A percentile compares a stretch with the other conserved stretches of the same genome.
Evolutionary conservation across 2,888 invertebrate species (phyloP).

Genomic region (Thera obeliscata): DNA sequence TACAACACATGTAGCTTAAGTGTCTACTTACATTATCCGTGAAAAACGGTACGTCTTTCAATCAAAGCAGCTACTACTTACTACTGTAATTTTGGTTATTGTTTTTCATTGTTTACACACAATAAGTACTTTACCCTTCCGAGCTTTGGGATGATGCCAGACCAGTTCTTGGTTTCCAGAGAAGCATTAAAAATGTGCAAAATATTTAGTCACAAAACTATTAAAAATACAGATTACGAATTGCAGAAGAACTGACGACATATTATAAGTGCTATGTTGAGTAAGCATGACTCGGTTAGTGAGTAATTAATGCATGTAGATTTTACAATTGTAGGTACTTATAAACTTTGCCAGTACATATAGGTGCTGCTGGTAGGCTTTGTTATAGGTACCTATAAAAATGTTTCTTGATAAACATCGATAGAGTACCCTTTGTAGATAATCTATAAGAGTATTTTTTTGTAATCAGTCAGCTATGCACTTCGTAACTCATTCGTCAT

Average conservation of each 20-base stretch:
- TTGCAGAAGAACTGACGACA: constrained; percentile 20
- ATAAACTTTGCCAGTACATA: too few species aligned
- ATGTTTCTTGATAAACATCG: too few species aligned
- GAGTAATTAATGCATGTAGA: too few species aligned
- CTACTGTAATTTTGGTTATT: not conserved
- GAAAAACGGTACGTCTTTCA: not conserved
- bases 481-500: too few species aligned
- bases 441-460: too few species aligned
- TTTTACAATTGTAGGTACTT: too few species aligned
- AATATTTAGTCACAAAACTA: constrained; percentile 29
- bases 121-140: constrained; percentile 61
- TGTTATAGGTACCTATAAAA: too few species aligned
- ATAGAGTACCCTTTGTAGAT: too few species aligned
- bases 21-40: not conserved
- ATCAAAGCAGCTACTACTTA: not conserved
- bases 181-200: constrained; percentile 57
- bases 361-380: too few species aligned
- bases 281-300: not conserved
- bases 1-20: not conserved
- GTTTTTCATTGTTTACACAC: not conserved
- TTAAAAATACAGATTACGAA: constrained; percentile 29
- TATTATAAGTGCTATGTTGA: constrained; percentile 23
- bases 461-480: too few species aligned
- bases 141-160: constrained; percentile 61
- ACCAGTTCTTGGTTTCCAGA: constrained; percentile 61